A percentile compares a stretch with the other conserved stretches of the same genome.
These are phyloP conservation scores for Smithornis capensis DNA, from an alignment of 2,113 vertebrate genomes.

Conservation along the genomic window DNA sequence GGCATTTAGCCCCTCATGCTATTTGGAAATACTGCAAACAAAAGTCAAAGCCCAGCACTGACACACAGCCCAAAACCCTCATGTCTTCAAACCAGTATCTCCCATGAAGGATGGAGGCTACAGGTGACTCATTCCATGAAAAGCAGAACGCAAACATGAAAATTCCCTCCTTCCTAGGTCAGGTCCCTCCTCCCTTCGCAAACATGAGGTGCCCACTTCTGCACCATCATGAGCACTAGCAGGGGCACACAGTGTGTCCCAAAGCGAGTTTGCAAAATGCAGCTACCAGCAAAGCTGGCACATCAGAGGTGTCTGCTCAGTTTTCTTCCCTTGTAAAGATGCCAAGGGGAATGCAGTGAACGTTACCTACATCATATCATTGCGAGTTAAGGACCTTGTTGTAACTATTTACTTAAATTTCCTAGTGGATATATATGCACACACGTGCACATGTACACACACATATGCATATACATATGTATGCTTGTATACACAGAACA, in stretches of 20 bases:
- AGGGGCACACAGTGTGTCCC: background rate
- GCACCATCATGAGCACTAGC: background rate
- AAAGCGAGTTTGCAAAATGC: slow-evolving; percentile 9
- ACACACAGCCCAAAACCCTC: background rate
- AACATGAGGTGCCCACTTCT: rapidly evolving
- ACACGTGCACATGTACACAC: rapidly evolving
- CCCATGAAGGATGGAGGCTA: background rate
- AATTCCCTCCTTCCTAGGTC: background rate
- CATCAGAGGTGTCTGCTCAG: slow-evolving; percentile 1
- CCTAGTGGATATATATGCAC: background rate
- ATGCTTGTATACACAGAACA: background rate
- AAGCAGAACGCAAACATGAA: background rate
- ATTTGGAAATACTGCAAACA: background rate
- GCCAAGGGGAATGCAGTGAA: background rate
- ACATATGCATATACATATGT: rapidly evolving
- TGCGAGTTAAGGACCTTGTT: background rate
- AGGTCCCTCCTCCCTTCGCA: background rate
- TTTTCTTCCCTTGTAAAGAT: background rate
- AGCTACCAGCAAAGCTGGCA: background rate
- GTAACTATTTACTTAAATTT: background rate
- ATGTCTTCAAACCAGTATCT: background rate
- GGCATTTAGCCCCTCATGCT: background rate
- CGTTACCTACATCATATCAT: background rate
- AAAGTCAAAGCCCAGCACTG: background rate
- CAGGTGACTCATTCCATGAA: background rate